Evolutionary conservation across 2,888 invertebrate genomes (phyloP).

Genomic region (Melanostoma mellinum): DNA sequence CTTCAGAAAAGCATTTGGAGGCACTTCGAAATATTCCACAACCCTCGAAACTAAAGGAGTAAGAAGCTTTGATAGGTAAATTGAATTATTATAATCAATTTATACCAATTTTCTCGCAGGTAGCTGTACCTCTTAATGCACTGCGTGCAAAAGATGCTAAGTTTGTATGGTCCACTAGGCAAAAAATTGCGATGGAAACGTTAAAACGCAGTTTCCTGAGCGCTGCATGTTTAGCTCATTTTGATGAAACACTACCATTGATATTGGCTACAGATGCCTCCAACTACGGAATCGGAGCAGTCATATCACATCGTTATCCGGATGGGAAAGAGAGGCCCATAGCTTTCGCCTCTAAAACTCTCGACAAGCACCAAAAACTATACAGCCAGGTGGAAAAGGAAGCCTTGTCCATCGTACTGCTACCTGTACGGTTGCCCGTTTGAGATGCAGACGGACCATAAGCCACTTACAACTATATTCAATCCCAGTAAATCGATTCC

Average conservation of each 20-base stretch:
- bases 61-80: neutral
- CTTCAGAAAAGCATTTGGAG: slow-evolving; percentile 44
- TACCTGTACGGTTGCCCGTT: slow-evolving; percentile 57
- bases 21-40: slow-evolving; percentile 16
- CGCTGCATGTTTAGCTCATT: slow-evolving; percentile 48
- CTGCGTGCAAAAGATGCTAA: neutral
- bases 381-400: too few relatives aligned
- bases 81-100: neutral
- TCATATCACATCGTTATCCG: slow-evolving; percentile 7
- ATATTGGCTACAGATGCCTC: slow-evolving; percentile 61
- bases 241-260: slow-evolving; percentile 33
- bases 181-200: slow-evolving; percentile 5
- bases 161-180: slow-evolving; percentile 1
- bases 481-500: neutral
- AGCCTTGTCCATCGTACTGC: slow-evolving; percentile 7
- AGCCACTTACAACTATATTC: neutral
- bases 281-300: slow-evolving; percentile 46
- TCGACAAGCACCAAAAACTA: too few relatives aligned
- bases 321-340: too few relatives aligned
- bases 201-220: too few relatives aligned
- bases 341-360: too few relatives aligned
- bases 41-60: slow-evolving; percentile 2
- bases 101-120: too few relatives aligned
- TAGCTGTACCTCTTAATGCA: slow-evolving; percentile 21
- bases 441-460: slow-evolving; percentile 52